Conservation (phyloP, 2,888 invertebrate species). For the Microlaimidae sp. region DNA sequence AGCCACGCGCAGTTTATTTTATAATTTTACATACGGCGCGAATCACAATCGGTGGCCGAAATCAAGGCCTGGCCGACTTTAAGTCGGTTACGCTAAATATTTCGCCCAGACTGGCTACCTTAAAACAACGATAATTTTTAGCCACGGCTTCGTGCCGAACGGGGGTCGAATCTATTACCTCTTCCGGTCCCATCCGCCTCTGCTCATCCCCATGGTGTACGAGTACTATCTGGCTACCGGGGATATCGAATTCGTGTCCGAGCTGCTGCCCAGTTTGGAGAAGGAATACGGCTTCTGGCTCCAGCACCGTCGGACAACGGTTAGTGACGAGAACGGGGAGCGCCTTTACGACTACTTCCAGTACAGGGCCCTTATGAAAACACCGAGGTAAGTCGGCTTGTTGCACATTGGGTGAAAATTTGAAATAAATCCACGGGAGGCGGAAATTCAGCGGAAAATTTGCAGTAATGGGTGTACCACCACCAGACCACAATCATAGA, state of each 20-base stretch:
- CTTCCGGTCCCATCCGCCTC: conserved; percentile 42
- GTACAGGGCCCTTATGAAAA: conserved; percentile 58
- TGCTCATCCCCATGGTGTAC: conserved; percentile 53
- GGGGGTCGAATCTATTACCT: conserved; percentile 69
- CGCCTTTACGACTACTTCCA: conserved; percentile 48
- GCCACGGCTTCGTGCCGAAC: conserved; percentile 52
- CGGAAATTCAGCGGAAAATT: too few species aligned
- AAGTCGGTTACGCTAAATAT: too few species aligned
- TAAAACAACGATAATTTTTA: too few species aligned
- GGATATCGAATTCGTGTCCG: conserved; percentile 51
- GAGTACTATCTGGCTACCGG: conserved; percentile 56
- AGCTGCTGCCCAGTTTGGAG: conserved; percentile 37
- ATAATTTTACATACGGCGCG: too few species aligned
- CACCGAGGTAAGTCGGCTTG: conserved; percentile 48
- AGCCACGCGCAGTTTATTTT: too few species aligned
- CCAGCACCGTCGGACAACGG: conserved; percentile 44
- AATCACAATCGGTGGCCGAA: too few species aligned
- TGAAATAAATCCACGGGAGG: too few species aligned
- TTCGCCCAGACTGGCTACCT: too few species aligned
- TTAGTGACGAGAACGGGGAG: conserved; percentile 33
- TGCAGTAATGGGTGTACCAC: too few species aligned
- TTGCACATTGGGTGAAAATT: too few species aligned
- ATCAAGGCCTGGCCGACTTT: too few species aligned
- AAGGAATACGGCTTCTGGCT: conserved; percentile 57
- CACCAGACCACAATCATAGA: too few species aligned